These are phyloP conservation scores for Bombus waltoni DNA, from an alignment of 1,140 invertebrate genomes.

Conservation along the genomic window DNA sequence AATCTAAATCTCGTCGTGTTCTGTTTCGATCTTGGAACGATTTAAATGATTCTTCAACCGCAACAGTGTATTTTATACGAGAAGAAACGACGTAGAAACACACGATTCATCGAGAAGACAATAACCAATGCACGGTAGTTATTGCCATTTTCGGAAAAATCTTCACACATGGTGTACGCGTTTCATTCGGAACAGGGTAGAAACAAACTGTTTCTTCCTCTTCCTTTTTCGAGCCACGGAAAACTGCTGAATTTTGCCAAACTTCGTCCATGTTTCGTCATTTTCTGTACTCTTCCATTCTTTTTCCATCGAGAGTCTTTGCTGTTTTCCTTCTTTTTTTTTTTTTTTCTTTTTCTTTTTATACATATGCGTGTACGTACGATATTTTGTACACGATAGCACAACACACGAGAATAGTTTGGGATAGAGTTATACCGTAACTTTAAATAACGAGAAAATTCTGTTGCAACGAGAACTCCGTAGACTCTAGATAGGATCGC, in stretches of 20 bases:
- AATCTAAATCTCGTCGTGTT: neutral
- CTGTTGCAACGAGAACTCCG: slow-evolving; percentile 4
- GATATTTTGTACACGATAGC: slow-evolving; percentile 1
- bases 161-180: neutral
- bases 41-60: neutral
- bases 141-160: slow-evolving; percentile 33
- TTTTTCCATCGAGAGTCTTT: neutral
- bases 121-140: slow-evolving; percentile 32
- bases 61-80: slow-evolving; percentile 33
- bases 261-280: slow-evolving; percentile 20
- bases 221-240: neutral
- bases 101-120: neutral
- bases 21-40: neutral
- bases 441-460: neutral
- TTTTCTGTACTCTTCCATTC: slow-evolving; percentile 34
- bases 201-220: neutral
- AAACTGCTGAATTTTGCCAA: slow-evolving; percentile 1
- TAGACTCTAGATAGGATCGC: neutral
- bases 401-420: neutral
- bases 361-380: neutral
- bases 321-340: neutral
- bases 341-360: neutral
- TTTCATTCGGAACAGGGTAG: neutral
- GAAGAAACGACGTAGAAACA: neutral
- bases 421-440: slow-evolving; percentile 1